A percentile compares a stretch with the other conserved stretches of the same genome.
Conservation (phyloP, 2,888 invertebrate species). For the Auanema sp. region DNA sequence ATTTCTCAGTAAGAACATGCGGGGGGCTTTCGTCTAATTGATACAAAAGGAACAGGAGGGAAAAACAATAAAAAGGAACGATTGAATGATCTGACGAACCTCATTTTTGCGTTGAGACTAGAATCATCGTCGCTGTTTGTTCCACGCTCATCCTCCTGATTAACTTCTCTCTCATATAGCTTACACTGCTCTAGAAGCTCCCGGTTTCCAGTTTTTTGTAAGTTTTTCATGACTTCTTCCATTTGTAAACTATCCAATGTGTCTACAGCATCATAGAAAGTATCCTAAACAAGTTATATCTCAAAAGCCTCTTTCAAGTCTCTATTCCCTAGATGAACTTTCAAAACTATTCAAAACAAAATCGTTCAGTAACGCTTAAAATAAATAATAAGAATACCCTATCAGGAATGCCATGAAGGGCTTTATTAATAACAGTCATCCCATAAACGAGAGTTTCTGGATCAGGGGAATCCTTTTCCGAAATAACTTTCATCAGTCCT, state of each 20-base stretch:
- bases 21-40: too few relatives aligned
- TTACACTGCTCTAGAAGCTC: slow-evolving; percentile 54
- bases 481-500: slow-evolving; percentile 81
- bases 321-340: slow-evolving; percentile 2
- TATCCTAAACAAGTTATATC: slow-evolving; percentile 74
- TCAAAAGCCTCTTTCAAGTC: background rate
- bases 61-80: too few relatives aligned
- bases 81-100: slow-evolving; percentile 23
- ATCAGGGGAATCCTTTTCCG: slow-evolving; percentile 88
- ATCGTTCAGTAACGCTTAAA: background rate
- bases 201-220: slow-evolving; percentile 17
- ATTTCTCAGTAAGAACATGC: too few relatives aligned
- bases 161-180: slow-evolving; percentile 62
- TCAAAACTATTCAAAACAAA: slow-evolving; percentile 4
- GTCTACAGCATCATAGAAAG: slow-evolving; percentile 96
- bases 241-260: slow-evolving; percentile 81
- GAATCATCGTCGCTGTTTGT: slow-evolving; percentile 50
- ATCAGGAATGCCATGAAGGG: slow-evolving; percentile 63
- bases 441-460: slow-evolving; percentile 93
- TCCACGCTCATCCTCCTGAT: slow-evolving; percentile 52
- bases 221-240: slow-evolving; percentile 63
- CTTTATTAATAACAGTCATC: slow-evolving; percentile 84
- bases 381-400: slow-evolving; percentile 32
- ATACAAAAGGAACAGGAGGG: too few relatives aligned
- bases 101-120: slow-evolving; percentile 37